These are phyloP conservation scores for Rhynchophorus ferrugineus DNA, from an alignment of 1,140 invertebrate species.

Conservation along the genomic window DNA sequence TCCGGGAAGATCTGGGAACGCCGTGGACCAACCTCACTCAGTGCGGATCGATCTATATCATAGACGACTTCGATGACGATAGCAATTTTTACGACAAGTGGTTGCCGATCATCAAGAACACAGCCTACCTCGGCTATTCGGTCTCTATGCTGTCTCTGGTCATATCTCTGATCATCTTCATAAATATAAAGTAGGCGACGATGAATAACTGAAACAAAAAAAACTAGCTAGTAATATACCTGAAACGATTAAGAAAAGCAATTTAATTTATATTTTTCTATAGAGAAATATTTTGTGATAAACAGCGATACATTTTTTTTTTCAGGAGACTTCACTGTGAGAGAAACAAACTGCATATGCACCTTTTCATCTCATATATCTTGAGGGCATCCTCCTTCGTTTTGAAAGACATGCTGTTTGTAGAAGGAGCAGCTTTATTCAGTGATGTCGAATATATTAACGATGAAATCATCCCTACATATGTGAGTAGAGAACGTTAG, in stretches of 20 bases:
- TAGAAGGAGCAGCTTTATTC: conserved; percentile 47
- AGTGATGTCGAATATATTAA: conserved; percentile 29
- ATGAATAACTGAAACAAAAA: too few species aligned
- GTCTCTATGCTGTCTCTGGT: conserved; percentile 59
- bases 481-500: conserved; percentile 46
- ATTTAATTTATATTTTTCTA: conserved; percentile 46
- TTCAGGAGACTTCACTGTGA: conserved; percentile 56
- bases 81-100: conserved; percentile 46
- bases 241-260: neutral
- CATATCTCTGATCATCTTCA: conserved; percentile 57
- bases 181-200: conserved; percentile 59
- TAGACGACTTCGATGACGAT: conserved; percentile 8
- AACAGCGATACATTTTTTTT: too few species aligned
- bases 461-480: conserved; percentile 40
- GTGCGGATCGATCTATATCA: conserved; percentile 37
- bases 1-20: conserved; percentile 38
- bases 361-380: conserved; percentile 61
- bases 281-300: too few species aligned
- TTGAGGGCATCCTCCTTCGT: conserved; percentile 53
- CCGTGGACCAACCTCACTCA: conserved; percentile 54
- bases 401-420: conserved; percentile 51
- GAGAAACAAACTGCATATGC: conserved; percentile 59
- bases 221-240: conserved; percentile 14
- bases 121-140: conserved; percentile 62
- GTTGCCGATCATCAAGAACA: conserved; percentile 52